These are phyloP conservation scores for Notodonta dromedarius DNA, from an alignment of 2,888 invertebrate species.

Conservation along the genomic window DNA sequence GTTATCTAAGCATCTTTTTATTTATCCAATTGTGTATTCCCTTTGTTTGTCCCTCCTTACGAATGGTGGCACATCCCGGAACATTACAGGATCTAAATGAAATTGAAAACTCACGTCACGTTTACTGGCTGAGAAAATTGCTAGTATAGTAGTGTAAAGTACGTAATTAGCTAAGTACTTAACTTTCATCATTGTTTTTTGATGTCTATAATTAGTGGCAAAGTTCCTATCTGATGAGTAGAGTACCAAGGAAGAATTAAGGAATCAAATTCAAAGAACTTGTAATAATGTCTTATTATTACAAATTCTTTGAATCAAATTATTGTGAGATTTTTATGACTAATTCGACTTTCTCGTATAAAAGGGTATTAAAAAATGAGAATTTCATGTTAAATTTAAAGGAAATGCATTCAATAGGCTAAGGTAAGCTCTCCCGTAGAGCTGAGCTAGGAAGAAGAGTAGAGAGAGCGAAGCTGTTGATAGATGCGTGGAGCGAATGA, in stretches of 20 bases:
- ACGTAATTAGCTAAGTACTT: too few species aligned
- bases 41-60: not conserved
- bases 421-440: not conserved
- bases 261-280: too few species aligned
- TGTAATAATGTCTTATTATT: too few species aligned
- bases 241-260: not conserved
- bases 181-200: too few species aligned
- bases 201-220: too few species aligned
- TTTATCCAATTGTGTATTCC: not conserved
- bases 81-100: not conserved
- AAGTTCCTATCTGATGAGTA: too few species aligned
- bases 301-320: too few species aligned
- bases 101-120: too few species aligned
- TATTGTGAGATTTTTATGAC: not conserved
- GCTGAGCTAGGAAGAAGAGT: not conserved
- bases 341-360: not conserved
- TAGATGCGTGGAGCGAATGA: too few species aligned
- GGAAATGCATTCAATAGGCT: constrained; percentile 1
- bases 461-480: too few species aligned
- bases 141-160: too few species aligned
- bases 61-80: not conserved
- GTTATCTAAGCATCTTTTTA: not conserved
- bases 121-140: too few species aligned
- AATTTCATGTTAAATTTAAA: not conserved
- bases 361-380: not conserved